Evolutionary conservation across 64 coral and sea anemone species (phyloP).

Genomic region (Porites lutea): DNA sequence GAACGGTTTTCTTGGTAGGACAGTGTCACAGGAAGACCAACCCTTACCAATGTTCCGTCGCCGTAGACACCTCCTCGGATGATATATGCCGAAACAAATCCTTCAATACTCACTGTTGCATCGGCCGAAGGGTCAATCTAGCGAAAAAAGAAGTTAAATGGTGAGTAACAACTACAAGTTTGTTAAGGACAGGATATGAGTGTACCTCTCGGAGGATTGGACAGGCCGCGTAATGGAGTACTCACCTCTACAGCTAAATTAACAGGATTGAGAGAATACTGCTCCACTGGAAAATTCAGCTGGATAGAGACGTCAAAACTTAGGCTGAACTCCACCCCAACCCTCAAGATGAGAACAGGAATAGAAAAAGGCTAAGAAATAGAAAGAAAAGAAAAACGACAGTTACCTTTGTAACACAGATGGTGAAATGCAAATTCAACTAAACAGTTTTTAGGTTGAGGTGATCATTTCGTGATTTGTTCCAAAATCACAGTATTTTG

Average conservation of each 20-base stretch:
- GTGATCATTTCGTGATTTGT: too few species aligned
- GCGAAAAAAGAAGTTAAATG: neutral
- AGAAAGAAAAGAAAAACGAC: neutral
- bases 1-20: conserved; percentile 17
- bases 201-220: too few species aligned
- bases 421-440: too few species aligned
- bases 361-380: neutral
- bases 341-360: neutral
- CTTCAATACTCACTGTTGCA: neutral
- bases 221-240: neutral
- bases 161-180: too few species aligned
- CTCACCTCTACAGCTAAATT: conserved; percentile 40
- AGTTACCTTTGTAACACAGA: neutral
- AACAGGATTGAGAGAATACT: conserved; percentile 23
- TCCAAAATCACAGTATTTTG: too few species aligned
- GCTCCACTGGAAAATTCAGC: neutral
- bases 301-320: neutral
- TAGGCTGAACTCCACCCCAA: conserved; percentile 18
- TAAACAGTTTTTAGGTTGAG: too few species aligned
- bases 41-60: conserved; percentile 5
- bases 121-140: conserved; percentile 5
- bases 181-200: too few species aligned
- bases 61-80: conserved; percentile 23
- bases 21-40: neutral
- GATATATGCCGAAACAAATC: neutral